Evolutionary conservation across 2,113 vertebrate species (phyloP).

Genomic region (Sarotherodon lohbergeri): DNA sequence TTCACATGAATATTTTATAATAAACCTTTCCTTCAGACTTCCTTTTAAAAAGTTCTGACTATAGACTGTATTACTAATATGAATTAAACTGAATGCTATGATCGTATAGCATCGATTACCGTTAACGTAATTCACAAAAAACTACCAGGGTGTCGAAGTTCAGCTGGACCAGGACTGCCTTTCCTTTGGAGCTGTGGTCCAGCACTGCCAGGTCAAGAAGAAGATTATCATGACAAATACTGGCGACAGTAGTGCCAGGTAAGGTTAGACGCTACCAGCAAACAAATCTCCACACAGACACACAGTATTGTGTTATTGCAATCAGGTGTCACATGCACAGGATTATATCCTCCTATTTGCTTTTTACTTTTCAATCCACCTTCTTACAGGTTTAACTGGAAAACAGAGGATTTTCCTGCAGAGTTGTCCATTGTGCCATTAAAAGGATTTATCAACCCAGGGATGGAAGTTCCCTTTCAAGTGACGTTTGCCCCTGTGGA

Average conservation of each 20-base stretch:
- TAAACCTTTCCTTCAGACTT: neutral
- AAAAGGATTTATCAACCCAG: conserved; percentile 79
- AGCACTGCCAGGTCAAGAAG: conserved; percentile 65
- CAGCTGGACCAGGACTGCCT: conserved; percentile 78
- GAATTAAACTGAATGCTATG: neutral
- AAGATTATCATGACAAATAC: conserved; percentile 75
- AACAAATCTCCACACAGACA: neutral
- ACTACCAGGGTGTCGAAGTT: conserved; percentile 70
- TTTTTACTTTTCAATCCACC: neutral
- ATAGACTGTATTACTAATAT: neutral
- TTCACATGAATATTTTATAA: neutral
- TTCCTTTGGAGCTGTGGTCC: conserved; percentile 79
- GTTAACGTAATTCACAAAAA: neutral
- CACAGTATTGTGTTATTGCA: neutral
- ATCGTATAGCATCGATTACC: neutral
- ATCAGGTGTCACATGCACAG: neutral
- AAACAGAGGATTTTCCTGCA: conserved; percentile 66
- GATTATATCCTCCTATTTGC: neutral
- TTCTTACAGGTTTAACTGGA: conserved; percentile 81
- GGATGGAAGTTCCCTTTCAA: conserved; percentile 75
- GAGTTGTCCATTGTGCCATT: conserved; percentile 77
- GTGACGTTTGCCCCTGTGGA: conserved; percentile 77
- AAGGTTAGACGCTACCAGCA: neutral
- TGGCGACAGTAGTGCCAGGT: conserved; percentile 80
- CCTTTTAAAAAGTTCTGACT: neutral